A percentile compares a stretch with the other conserved stretches of the same genome.
Conservation (phyloP, 2,113 vertebrate species). For the Chaetops frenatus region DNA sequence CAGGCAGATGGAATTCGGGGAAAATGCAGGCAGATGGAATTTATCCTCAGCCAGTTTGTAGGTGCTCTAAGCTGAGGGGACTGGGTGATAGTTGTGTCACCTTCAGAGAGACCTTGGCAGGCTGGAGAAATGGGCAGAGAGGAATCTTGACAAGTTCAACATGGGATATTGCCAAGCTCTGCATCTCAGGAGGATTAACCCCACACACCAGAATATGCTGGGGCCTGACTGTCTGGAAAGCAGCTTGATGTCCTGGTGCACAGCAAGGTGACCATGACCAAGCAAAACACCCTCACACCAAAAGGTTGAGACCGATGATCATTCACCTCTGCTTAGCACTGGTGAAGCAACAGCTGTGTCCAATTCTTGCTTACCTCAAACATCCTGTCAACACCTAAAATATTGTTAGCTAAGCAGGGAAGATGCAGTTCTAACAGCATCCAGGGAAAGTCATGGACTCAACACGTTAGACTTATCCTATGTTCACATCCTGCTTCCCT, state of each 20-base stretch:
- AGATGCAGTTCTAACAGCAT: not conserved
- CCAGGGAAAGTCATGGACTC: accelerated
- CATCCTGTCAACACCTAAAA: not conserved
- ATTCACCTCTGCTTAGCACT: not conserved
- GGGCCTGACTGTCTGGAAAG: not conserved
- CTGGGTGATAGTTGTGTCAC: not conserved
- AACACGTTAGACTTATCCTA: not conserved
- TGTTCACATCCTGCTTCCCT: not conserved
- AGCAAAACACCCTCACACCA: not conserved
- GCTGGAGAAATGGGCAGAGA: not conserved
- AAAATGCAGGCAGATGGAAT: not conserved
- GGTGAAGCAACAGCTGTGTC: not conserved
- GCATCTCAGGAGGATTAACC: not conserved
- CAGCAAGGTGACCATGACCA: not conserved
- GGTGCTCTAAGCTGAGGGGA: not conserved
- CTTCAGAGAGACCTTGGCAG: not conserved
- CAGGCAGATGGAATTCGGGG: not conserved
- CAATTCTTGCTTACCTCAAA: not conserved
- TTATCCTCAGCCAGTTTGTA: not conserved
- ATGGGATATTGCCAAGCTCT: not conserved
- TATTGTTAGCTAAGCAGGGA: not conserved
- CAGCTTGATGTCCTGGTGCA: not conserved
- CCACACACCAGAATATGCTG: not conserved
- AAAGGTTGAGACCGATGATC: accelerated
- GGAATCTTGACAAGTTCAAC: not conserved